Base-by-base conservation (phyloP, 2,113 vertebrate genomes). In the Lamprologus tigripictilis region DNA sequence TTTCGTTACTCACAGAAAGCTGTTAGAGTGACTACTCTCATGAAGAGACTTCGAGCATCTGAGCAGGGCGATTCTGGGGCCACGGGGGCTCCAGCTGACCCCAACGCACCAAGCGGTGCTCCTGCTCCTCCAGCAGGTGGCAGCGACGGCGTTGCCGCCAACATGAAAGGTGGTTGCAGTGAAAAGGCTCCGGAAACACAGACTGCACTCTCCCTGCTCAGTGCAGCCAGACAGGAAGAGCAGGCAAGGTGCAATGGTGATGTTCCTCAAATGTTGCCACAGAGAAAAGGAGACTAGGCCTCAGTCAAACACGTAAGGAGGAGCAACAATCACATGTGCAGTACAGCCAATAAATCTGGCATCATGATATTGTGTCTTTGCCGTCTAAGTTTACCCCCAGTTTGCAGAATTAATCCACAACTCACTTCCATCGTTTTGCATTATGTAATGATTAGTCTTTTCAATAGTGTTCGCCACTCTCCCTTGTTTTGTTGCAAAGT, bases 1-100 rank as follows among this genome's bases (percentile, higher is more conserved):
- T 16, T 42, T 80, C 11, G 3, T 33, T 23, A 63, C 66, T 92
- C 71, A 42, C 96, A 99, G 98, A 99, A 99, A 97, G 98, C 98
- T 14, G 98, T 99, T 21, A 95, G 98, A 92, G 98, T 99, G 85
- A 99, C 98, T 87, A 99, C 98, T 14, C 97, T 99, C 89, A 99
- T 99, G 98, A 99, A 99, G 93, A 97, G 98, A 68, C 97, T 99
- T 55, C 96, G 98, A 73, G 98, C 98, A 0, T 97, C 98, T 0
- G 98, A 99, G 89, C 98, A 98, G 92, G 96, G 97, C 2, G 96
- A 97, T 37, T 85, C 95, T 1, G 94, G 95, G 66, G 94, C 92
- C 73, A 68, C 95, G 0, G 96, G 96, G 3, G 93, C 96, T 37
- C 86, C 94, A 6, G 88, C 90, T 66, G 93, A 90, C 68, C 89